These are phyloP conservation scores for Chaetogeoica ovagalla DNA, from an alignment of 2,888 invertebrate genomes.

Conservation along the genomic window DNA sequence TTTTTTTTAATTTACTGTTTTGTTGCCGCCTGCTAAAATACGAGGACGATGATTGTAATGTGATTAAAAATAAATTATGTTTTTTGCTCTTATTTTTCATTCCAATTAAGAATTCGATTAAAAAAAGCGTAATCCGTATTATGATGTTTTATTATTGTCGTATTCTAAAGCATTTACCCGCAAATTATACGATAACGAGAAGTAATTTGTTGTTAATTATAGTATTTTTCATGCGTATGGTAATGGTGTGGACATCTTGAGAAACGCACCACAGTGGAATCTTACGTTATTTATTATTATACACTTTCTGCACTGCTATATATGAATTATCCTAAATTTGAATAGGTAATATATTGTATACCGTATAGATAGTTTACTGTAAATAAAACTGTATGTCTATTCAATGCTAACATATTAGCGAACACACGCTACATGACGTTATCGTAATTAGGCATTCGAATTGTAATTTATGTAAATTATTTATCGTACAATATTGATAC, in stretches of 20 bases:
- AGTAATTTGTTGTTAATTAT: neutral
- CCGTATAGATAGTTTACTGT: neutral
- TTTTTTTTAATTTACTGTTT: too few species aligned
- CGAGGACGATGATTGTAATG: too few species aligned
- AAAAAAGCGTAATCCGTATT: too few species aligned
- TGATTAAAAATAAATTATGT: too few species aligned
- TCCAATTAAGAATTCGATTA: too few species aligned
- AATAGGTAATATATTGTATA: too few species aligned
- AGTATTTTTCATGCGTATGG: neutral
- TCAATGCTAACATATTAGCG: neutral
- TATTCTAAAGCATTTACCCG: too few species aligned
- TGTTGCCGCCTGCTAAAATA: too few species aligned
- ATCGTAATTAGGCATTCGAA: conserved; percentile 26
- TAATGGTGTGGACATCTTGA: neutral
- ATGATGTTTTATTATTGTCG: too few species aligned
- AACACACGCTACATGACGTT: conserved; percentile 14
- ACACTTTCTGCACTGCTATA: neutral
- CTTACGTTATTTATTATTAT: neutral
- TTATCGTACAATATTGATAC: conserved; percentile 16
- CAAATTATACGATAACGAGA: too few species aligned
- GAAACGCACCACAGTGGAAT: neutral
- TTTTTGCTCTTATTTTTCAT: too few species aligned
- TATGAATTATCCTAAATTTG: neutral
- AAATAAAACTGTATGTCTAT: neutral
- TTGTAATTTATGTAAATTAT: conserved; percentile 33